Base-by-base conservation (phyloP, 2,888 invertebrate genomes). In the Philonicus albiceps region DNA sequence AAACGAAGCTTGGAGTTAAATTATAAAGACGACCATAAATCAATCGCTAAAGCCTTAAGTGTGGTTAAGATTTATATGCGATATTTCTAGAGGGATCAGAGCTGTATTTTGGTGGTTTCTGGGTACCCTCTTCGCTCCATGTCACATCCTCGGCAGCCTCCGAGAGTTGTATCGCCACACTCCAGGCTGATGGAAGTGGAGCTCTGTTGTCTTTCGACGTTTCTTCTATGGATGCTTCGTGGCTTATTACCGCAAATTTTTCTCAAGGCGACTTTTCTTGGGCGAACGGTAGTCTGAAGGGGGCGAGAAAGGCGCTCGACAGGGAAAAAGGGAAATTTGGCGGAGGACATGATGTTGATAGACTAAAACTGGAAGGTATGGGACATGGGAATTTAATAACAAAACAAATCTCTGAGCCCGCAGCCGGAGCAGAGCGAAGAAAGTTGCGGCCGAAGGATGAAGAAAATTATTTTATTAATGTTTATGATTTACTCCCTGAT, bases 1-100 rank as follows among this genome's bases (percentile, higher is more conserved):
- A 85, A 84, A 40, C 53, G 81, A 78, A 78, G 84, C 85, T 85
- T 53, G 31, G 85, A 87, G 86, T 85, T 72, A 87, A 87, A 87
- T 87, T 87, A 85, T 84, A 87, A 85, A 87, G 86, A 78, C 86
- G 85, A 64, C 86, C 85, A 87, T 87, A 87, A 87, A 87, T 87
- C 86, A 87, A 87, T 87, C 85, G 86, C 78, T 78, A 84, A 87
- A 87, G 84, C 86, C 86, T 85, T 76, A 87, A 87, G 86, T 87
- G 86, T 76, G 76, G 85, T 78, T 76, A 87, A 87, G 86, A 87
- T 87, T 87, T 87, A 87, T 87, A 84, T 87, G 84, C 85, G 86
- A 87, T 84, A 87, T 86, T 86, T 86, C 84, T 84, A 76, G 76
- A 86, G 86, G 84, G 83, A 83, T 83, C 84, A 72, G 72, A 22